phyloP scores from a whole-genome alignment of 1,140 invertebrate species.

The Lepidurus apus region DNA sequence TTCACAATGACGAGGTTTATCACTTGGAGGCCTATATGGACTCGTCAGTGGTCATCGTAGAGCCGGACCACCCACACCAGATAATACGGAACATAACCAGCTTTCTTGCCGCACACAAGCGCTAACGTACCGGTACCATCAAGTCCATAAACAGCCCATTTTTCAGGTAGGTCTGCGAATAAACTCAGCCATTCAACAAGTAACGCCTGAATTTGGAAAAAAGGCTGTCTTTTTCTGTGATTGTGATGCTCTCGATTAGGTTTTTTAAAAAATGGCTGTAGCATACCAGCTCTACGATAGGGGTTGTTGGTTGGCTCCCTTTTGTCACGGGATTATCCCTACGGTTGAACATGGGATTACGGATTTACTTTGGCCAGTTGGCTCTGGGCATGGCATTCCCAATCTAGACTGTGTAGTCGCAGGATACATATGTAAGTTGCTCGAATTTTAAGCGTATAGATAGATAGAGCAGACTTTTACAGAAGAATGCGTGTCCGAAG shows the following conservation, averaged over 20 bases:
- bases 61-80: background rate
- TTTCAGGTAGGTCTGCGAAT: constrained; percentile 10
- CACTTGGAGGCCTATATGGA: constrained; percentile 6
- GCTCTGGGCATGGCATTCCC: background rate
- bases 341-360: background rate
- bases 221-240: background rate
- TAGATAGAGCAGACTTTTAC: background rate
- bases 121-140: background rate
- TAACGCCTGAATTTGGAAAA: background rate
- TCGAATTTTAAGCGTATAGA: constrained; percentile 1
- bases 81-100: constrained; percentile 16
- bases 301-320: background rate
- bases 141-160: background rate
- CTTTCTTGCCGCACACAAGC: constrained; percentile 1
- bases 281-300: background rate
- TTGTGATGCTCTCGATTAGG: constrained; percentile 17
- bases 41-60: constrained; percentile 17
- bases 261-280: background rate
- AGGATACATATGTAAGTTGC: background rate
- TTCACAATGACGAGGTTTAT: constrained; percentile 11
- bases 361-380: background rate
- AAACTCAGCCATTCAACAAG: constrained; percentile 12
- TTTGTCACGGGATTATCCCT: constrained; percentile 9
- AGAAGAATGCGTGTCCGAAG: constrained; percentile 11
- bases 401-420: background rate